A percentile compares a stretch with the other conserved stretches of the same genome.
These are phyloP conservation scores for Xenus cinereus DNA, from an alignment of 2,113 vertebrate genomes.

Conservation along the genomic window DNA sequence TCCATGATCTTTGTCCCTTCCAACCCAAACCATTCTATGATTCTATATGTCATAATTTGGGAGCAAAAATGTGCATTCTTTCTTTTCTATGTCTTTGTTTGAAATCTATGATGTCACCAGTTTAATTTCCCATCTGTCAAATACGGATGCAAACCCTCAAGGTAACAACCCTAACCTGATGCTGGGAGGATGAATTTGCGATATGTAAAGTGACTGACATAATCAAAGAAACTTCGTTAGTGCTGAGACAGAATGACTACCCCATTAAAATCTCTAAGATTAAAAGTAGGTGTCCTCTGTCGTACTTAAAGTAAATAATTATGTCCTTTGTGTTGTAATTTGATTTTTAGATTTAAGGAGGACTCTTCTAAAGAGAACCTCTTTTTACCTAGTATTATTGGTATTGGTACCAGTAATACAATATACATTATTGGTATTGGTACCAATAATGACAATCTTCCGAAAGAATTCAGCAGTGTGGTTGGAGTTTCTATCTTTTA, in stretches of 20 bases:
- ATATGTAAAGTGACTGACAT: neutral
- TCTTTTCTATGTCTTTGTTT: neutral
- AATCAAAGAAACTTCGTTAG: neutral
- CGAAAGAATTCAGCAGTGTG: neutral
- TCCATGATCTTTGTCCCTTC: no score
- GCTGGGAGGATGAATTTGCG: neutral
- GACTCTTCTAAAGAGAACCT: neutral
- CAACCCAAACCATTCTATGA: no score
- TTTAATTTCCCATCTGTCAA: neutral
- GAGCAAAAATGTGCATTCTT: neutral
- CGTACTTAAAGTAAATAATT: conserved; percentile 15
- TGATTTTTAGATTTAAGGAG: conserved; percentile 46
- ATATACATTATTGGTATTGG: no score
- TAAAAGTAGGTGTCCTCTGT: neutral
- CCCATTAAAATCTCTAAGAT: neutral
- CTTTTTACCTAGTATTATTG: neutral
- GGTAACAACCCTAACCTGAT: neutral
- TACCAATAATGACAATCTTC: neutral
- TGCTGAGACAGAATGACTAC: neutral
- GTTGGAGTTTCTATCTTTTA: neutral
- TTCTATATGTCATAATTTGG: neutral
- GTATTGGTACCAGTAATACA: neutral
- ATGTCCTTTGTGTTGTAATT: neutral
- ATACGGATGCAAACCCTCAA: neutral
- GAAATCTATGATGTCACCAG: neutral